Percentiles rank a stretch among this genome's conserved stretches.
phyloP scores from a whole-genome alignment of 2,113 vertebrate genomes.

The Hippolais icterina region DNA sequence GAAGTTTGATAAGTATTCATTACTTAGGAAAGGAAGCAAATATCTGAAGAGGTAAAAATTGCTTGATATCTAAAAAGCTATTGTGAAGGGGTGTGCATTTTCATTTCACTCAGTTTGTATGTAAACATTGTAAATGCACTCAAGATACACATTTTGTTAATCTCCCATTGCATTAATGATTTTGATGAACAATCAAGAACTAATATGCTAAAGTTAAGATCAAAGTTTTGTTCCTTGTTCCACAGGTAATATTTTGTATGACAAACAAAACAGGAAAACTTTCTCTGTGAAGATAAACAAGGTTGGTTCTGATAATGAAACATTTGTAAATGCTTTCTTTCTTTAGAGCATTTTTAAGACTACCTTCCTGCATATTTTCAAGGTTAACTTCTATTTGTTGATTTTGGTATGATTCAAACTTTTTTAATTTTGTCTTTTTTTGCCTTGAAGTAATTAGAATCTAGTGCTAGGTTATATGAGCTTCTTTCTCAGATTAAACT shows the following conservation, averaged over 20 bases:
- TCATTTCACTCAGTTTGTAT: not conserved
- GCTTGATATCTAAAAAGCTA: not conserved
- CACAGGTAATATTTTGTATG: slow-evolving; percentile 76
- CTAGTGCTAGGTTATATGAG: not conserved
- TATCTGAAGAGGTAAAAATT: not conserved
- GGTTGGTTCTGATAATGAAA: slow-evolving; percentile 75
- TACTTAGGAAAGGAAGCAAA: not conserved
- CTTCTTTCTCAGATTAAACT: not conserved
- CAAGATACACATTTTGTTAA: not conserved
- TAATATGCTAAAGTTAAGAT: not conserved
- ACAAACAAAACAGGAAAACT: slow-evolving; percentile 61
- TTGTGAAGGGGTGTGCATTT: not conserved
- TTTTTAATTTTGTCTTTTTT: not conserved
- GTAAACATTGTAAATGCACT: not conserved
- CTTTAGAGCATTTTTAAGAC: not conserved
- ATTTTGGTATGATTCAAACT: not conserved
- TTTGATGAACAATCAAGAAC: not conserved
- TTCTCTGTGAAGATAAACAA: slow-evolving; percentile 77
- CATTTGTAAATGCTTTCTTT: not conserved
- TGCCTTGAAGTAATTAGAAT: not conserved
- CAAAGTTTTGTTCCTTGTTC: slow-evolving; percentile 5
- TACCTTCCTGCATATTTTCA: not conserved
- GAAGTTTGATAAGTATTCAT: not conserved
- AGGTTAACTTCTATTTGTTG: not conserved
- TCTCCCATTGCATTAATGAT: not conserved